phyloP scores from a whole-genome alignment of 2,888 invertebrate genomes.

The Phyllotreta striolata region DNA sequence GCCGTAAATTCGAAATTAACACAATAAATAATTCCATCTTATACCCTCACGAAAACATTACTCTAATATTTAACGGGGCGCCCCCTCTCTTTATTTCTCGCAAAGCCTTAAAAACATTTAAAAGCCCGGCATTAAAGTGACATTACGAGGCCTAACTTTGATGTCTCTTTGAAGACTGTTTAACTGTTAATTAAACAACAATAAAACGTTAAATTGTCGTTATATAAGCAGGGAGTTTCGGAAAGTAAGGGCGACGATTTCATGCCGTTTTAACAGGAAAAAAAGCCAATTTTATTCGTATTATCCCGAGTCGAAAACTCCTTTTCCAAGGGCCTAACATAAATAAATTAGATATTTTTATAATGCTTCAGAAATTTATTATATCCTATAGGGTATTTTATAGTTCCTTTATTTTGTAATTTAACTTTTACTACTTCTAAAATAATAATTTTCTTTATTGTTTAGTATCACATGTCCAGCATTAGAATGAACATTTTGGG shows the following conservation, averaged over 20 bases:
- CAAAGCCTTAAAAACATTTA: conserved; percentile 15
- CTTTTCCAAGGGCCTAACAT: too few species aligned
- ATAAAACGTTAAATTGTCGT: conserved; percentile 20
- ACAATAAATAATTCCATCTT: conserved; percentile 22
- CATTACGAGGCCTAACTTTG: conserved; percentile 15
- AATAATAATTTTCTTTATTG: too few species aligned
- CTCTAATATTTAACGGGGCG: conserved; percentile 25
- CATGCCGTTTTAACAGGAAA: not conserved
- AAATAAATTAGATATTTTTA: too few species aligned
- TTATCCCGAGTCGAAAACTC: too few species aligned
- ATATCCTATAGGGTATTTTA: too few species aligned
- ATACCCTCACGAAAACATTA: conserved; percentile 15
- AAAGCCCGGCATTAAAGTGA: conserved; percentile 10
- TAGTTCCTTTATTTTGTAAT: too few species aligned
- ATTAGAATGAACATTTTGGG: too few species aligned
- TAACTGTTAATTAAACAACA: conserved; percentile 26
- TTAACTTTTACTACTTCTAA: too few species aligned
- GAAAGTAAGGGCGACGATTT: not conserved
- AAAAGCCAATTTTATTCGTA: not conserved
- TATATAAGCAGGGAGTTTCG: not conserved
- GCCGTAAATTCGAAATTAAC: conserved; percentile 19
- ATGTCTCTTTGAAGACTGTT: conserved; percentile 19
- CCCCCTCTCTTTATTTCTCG: too few species aligned
- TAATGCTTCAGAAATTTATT: too few species aligned
- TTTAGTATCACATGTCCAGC: too few species aligned